Percentiles rank a stretch among this genome's conserved stretches.
These are phyloP conservation scores for Aphaenogaster floridana DNA, from an alignment of 1,140 invertebrate species.

Conservation along the genomic window DNA sequence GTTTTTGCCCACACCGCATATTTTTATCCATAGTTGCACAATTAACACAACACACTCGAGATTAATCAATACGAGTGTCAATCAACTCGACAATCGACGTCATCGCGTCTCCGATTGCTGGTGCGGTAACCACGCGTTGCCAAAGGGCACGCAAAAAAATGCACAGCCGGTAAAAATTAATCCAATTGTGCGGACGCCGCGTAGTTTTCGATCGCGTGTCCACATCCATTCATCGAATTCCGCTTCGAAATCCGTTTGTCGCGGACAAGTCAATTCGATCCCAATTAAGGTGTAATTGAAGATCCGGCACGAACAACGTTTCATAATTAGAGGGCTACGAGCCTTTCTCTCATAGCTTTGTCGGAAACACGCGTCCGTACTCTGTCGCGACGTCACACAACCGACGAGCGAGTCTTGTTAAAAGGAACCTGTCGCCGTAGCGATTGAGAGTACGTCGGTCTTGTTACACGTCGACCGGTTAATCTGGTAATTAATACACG, in stretches of 20 bases:
- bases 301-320: conserved; percentile 36
- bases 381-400: neutral
- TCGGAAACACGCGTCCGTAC: neutral
- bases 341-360: conserved; percentile 40
- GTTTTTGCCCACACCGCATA: neutral
- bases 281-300: conserved; percentile 64
- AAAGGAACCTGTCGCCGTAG: neutral
- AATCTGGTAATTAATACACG: conserved; percentile 29
- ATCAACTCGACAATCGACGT: conserved; percentile 13
- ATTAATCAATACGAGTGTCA: conserved; percentile 27
- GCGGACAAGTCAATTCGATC: conserved; percentile 10
- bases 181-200: neutral
- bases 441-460: neutral
- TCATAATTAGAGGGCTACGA: conserved; percentile 60
- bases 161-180: conserved; percentile 42
- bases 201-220: neutral
- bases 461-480: conserved; percentile 9
- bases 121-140: neutral
- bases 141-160: conserved; percentile 24
- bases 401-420: conserved; percentile 11
- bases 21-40: neutral
- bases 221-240: neutral
- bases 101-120: neutral
- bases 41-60: neutral
- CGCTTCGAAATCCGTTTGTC: conserved; percentile 25